These are phyloP conservation scores for Orussus abietinus DNA, from an alignment of 1,140 invertebrate species.

Conservation along the genomic window DNA sequence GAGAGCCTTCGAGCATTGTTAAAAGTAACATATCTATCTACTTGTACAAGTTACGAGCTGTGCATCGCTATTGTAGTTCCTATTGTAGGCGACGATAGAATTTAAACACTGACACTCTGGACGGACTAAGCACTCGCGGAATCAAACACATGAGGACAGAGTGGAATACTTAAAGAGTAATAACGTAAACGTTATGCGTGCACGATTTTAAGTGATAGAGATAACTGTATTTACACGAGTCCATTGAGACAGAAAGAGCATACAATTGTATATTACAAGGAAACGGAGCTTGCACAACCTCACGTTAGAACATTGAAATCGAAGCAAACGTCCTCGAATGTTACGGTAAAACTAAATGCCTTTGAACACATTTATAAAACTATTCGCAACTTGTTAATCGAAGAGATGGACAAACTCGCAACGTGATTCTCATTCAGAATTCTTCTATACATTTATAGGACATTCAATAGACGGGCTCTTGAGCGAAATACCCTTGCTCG, in stretches of 20 bases:
- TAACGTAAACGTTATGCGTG: constrained; percentile 15
- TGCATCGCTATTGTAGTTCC: not conserved
- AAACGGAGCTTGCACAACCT: constrained; percentile 17
- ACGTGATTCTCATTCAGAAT: constrained; percentile 3
- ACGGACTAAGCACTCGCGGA: constrained; percentile 27
- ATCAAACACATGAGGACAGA: constrained; percentile 6
- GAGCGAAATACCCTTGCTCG: no score
- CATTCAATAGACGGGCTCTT: no score
- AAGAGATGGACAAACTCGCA: constrained; percentile 7
- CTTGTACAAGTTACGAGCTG: constrained; percentile 2
- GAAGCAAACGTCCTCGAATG: constrained; percentile 3
- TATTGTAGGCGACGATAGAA: not conserved
- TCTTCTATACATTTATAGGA: no score
- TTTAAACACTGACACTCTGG: constrained; percentile 17
- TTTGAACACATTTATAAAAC: constrained; percentile 15
- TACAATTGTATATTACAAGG: constrained; percentile 25
- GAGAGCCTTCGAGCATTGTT: constrained; percentile 12
- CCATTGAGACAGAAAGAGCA: constrained; percentile 26
- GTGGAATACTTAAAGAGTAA: constrained; percentile 13
- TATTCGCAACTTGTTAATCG: constrained; percentile 5
- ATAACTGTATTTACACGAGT: constrained; percentile 11
- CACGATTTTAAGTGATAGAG: constrained; percentile 12
- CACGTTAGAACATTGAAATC: constrained; percentile 6
- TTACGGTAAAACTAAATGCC: constrained; percentile 15
- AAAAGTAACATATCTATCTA: constrained; percentile 13